A percentile compares a stretch with the other conserved stretches of the same genome.
Evolutionary conservation across 2,888 invertebrate species (phyloP).

Genomic region (Punctoribates punctum): DNA sequence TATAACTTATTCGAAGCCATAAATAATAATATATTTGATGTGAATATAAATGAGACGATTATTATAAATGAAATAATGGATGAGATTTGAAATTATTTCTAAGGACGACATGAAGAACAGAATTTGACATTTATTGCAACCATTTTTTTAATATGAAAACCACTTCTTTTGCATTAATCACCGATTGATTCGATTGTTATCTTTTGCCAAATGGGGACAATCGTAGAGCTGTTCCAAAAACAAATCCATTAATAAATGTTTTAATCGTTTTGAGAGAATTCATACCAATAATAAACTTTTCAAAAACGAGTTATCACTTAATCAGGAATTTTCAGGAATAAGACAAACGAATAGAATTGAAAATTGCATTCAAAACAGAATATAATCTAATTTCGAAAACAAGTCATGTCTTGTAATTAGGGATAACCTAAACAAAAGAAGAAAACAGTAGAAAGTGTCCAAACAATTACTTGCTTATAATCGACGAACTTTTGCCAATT

Average conservation of each 20-base stretch:
- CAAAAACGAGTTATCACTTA: too few species aligned
- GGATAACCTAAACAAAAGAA: too few species aligned
- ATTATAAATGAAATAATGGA: neutral
- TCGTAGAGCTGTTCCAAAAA: too few species aligned
- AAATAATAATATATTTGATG: too few species aligned
- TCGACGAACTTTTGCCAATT: conserved; percentile 13
- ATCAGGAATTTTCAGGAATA: neutral
- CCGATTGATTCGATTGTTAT: neutral
- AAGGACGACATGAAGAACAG: conserved; percentile 27
- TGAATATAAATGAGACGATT: neutral
- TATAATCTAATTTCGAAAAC: too few species aligned
- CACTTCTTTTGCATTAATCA: neutral
- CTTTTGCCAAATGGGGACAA: neutral
- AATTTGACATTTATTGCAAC: conserved; percentile 22
- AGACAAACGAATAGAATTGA: neutral
- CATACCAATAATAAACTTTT: too few species aligned
- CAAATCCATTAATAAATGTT: neutral
- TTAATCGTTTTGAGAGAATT: neutral
- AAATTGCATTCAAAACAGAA: neutral
- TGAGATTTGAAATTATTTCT: neutral
- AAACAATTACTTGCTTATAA: neutral
- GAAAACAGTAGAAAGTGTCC: too few species aligned
- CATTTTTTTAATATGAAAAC: neutral
- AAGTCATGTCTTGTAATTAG: too few species aligned
- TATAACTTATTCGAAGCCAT: too few species aligned